phyloP scores from a whole-genome alignment of 2,888 invertebrate genomes.

The Timandra comae region DNA sequence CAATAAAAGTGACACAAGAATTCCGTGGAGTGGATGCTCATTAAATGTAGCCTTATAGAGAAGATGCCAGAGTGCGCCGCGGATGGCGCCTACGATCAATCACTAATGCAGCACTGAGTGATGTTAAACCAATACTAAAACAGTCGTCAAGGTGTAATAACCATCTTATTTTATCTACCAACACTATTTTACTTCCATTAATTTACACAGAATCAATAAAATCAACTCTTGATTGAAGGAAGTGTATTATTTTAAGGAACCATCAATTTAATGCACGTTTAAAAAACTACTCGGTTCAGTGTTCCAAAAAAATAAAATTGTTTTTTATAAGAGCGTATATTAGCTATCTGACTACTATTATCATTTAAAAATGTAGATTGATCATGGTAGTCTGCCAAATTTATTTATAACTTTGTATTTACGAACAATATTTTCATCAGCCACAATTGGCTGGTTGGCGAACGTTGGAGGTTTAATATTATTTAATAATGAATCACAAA shows the following conservation, averaged over 20 bases:
- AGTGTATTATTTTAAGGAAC: too few species aligned
- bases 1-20: constrained; percentile 20
- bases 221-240: too few species aligned
- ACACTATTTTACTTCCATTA: too few species aligned
- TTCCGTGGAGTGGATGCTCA: constrained; percentile 30
- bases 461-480: constrained; percentile 28
- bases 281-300: too few species aligned
- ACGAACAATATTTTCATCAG: constrained; percentile 21
- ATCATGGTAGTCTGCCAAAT: constrained; percentile 20
- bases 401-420: constrained; percentile 17
- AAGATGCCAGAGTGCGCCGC: constrained; percentile 21
- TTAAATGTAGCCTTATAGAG: constrained; percentile 40
- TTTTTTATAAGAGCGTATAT: too few species aligned
- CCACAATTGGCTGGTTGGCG: constrained; percentile 32
- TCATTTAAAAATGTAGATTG: constrained; percentile 15
- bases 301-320: too few species aligned
- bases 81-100: constrained; percentile 50
- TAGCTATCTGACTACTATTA: too few species aligned
- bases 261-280: too few species aligned
- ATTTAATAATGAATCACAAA: constrained; percentile 46
- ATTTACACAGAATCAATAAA: too few species aligned
- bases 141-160: too few species aligned
- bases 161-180: too few species aligned
- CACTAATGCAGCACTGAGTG: constrained; percentile 31
- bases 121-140: constrained; percentile 29